Percentiles rank a stretch among this genome's conserved stretches.
These are phyloP conservation scores for Pegea sp. DNA, from an alignment of 23 tunicate species.

Conservation along the genomic window DNA sequence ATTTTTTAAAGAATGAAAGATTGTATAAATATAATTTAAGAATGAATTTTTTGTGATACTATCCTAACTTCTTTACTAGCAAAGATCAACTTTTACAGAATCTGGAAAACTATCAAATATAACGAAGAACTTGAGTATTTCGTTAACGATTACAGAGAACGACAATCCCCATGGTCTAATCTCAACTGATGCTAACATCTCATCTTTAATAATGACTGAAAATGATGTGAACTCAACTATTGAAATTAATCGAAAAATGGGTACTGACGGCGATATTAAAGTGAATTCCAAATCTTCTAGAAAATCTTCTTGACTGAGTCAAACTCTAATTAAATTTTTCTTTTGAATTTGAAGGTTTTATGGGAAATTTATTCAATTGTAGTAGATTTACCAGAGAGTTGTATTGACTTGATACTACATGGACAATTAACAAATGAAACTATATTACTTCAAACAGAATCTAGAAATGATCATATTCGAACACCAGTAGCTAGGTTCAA, in stretches of 20 bases:
- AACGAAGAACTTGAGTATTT: not conserved
- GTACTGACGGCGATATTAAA: constrained; percentile 37
- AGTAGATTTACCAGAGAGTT: constrained; percentile 1
- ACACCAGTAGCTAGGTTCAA: no score
- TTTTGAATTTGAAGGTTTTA: constrained; percentile 12
- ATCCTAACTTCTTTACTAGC: not conserved
- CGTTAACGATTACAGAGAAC: constrained; percentile 5
- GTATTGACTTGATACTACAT: constrained; percentile 30
- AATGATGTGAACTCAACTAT: constrained; percentile 13
- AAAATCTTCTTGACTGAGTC: not conserved
- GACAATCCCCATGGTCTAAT: constrained; percentile 43
- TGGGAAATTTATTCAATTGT: constrained; percentile 31
- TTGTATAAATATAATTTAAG: not conserved
- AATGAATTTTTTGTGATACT: not conserved
- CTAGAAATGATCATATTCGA: no score
- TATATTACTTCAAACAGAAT: no score
- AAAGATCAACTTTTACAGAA: not conserved
- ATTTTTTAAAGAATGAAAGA: not conserved
- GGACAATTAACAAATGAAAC: no score
- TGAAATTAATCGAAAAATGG: constrained; percentile 24
- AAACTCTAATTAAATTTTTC: not conserved
- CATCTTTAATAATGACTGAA: no score
- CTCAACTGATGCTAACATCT: constrained; percentile 3
- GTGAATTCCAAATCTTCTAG: constrained; percentile 6
- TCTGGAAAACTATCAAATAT: not conserved